Evolutionary conservation across 2,113 vertebrate species (phyloP), one percentile per base, ranked within the genome.

Genomic region (Butastur rufipennis): DNA sequence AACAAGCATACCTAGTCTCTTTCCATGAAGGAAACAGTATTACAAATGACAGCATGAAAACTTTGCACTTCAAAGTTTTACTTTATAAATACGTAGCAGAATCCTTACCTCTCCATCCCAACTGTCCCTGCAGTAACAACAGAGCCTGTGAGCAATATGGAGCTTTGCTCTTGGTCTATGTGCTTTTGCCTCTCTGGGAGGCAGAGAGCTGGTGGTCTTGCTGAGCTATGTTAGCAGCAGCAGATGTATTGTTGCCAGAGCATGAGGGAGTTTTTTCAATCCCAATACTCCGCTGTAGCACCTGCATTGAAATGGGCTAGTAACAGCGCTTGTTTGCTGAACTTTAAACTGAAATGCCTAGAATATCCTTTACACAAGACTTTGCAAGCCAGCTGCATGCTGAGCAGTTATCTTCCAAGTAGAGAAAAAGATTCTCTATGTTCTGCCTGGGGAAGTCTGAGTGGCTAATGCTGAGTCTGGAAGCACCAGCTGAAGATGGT

Each of bases 111-210:
- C 50, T 52, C 53, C 56, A 53, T 81, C 78, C 61, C 55, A 91
- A n/a, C 25, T 29, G 11, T 10, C 55, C 31, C 78, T 47, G 78
- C 29, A 42, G 68, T 38, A 94, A 62, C 40, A 83, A 23, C 27
- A 90, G 53, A 94, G 58, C 16, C 4, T 1, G 31, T 19, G 40
- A 86, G 55, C 27, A 45, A 62, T 1, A 3, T 0, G 0, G 27
- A 61, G 36, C 40, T 78, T 62, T 77, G 48, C 53, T 93, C 63
- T 48, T 58, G 20, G 11, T 74, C 55, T 71, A 38, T 29, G 48
- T 62, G 50, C n/a, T 84, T 63, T 67, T 62, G 29, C 42, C 32
- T 78, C n/a, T 75, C 70, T 50, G 73, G 52, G 27, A 77, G 72
- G 67, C 67, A 61, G 53, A 48, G 45, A 81, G 42, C 72, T 27